These are phyloP conservation scores for Volucella zonaria DNA, from an alignment of 2,888 invertebrate genomes.

Conservation along the genomic window DNA sequence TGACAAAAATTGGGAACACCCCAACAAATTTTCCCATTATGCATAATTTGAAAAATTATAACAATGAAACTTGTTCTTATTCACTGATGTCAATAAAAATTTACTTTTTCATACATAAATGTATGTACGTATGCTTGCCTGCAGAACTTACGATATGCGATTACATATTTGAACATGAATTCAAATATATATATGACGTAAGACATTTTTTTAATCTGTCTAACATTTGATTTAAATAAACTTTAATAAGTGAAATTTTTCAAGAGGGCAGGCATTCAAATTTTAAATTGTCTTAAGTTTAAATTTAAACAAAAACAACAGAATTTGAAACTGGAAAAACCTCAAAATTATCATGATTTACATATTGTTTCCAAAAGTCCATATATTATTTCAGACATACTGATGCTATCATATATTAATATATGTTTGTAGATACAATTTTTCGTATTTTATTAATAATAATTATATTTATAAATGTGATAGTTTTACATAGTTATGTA, in stretches of 20 bases:
- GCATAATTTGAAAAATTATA: no score
- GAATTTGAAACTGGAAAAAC: background rate
- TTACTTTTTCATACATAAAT: no score
- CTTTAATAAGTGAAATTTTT: background rate
- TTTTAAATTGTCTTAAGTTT: background rate
- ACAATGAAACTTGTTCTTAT: no score
- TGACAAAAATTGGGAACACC: no score
- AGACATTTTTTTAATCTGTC: no score
- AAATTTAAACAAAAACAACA: background rate
- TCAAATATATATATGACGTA: no score
- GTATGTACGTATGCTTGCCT: no score
- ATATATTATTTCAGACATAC: conserved; percentile 25
- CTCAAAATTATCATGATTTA: conserved; percentile 10
- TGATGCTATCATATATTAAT: conserved; percentile 36
- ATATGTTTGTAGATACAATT: conserved; percentile 14
- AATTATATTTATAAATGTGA: conserved; percentile 72
- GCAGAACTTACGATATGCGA: no score
- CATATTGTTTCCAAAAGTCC: conserved; percentile 38
- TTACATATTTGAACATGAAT: no score
- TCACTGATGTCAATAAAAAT: no score
- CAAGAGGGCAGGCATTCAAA: background rate
- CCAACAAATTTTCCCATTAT: no score
- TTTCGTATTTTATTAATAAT: conserved; percentile 44
- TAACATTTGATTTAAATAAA: no score
- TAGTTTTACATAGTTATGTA: conserved; percentile 70